Evolutionary conservation across 2,113 vertebrate genomes (phyloP).

Genomic region (Oenanthe melanoleuca): DNA sequence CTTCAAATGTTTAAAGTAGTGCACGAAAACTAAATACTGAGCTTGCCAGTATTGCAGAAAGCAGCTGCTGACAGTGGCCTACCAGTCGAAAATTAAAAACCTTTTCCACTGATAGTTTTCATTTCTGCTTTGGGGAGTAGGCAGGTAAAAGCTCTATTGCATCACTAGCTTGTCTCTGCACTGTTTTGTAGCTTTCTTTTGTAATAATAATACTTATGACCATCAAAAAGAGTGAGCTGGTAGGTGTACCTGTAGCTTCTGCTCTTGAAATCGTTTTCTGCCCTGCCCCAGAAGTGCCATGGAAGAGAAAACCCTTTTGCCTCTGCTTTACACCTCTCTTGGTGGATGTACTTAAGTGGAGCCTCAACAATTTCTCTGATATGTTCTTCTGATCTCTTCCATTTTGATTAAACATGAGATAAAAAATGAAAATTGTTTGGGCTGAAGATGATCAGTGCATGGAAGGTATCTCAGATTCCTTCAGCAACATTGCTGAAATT

Average conservation of each 20-base stretch:
- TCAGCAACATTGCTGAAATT: neutral
- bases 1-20: neutral
- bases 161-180: neutral
- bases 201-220: fast-evolving
- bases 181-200: neutral
- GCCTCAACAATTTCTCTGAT: neutral
- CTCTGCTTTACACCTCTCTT: neutral
- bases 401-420: neutral
- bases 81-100: slow-evolving; percentile 27
- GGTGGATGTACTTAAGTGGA: neutral
- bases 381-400: neutral
- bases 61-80: neutral
- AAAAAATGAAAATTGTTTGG: neutral
- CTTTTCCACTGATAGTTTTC: neutral
- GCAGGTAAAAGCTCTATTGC: neutral
- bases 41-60: neutral
- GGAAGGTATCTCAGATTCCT: neutral
- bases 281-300: neutral
- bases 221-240: neutral
- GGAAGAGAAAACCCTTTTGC: neutral
- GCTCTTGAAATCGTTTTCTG: neutral
- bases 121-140: neutral
- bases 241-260: neutral
- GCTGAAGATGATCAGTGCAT: neutral
- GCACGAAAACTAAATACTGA: neutral